These are phyloP conservation scores for Burhinus bistriatus DNA, from an alignment of 2,113 vertebrate genomes.

Conservation along the genomic window DNA sequence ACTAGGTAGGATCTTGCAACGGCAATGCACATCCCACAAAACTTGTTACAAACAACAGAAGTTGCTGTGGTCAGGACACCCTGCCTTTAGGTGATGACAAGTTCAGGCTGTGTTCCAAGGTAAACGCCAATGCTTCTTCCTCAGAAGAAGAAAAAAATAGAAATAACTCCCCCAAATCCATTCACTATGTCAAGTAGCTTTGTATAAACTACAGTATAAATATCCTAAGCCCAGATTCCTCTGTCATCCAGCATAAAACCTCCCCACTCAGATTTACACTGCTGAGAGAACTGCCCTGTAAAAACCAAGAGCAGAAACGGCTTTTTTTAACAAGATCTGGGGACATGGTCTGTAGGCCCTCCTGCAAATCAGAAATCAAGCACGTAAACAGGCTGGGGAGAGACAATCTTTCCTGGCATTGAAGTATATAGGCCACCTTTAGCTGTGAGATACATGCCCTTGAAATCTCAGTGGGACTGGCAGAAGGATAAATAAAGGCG, in stretches of 20 bases:
- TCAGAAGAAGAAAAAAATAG: conserved; percentile 4
- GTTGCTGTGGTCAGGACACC: conserved; percentile 8
- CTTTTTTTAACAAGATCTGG: not conserved
- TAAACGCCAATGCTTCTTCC: not conserved
- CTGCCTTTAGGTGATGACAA: conserved; percentile 14
- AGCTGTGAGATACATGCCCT: conserved; percentile 16
- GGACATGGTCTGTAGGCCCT: not conserved
- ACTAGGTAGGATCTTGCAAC: not conserved
- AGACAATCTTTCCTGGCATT: not conserved
- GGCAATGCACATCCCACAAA: not conserved
- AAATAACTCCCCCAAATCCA: conserved; percentile 18
- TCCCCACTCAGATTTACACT: not conserved
- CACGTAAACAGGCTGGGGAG: not conserved
- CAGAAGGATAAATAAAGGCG: not conserved
- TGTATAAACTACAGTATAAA: conserved; percentile 13
- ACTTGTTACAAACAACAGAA: not conserved
- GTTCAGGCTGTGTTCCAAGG: conserved; percentile 32
- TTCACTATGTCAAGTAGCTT: conserved; percentile 36
- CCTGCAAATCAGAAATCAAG: conserved; percentile 13
- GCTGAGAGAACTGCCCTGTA: not conserved
- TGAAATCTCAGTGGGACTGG: conserved; percentile 10
- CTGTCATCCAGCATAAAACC: conserved; percentile 11
- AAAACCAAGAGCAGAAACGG: not conserved
- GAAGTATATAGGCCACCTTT: not conserved
- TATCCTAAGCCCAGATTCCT: not conserved